Conservation (phyloP, 2,797 vertebrate species). For the Sebastes hubbsi region DNA sequence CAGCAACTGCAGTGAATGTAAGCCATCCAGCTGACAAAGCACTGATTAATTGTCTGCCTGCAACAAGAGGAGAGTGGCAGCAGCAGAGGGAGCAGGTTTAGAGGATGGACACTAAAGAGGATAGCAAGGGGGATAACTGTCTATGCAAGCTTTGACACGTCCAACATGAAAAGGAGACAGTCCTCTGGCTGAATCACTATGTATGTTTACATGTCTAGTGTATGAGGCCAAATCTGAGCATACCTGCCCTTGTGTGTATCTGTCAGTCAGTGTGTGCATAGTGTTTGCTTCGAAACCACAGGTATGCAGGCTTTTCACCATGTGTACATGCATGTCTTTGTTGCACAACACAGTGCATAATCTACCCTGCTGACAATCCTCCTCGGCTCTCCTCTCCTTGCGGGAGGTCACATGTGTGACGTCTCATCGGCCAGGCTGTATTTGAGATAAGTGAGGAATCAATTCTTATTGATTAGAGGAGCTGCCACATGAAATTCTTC, state of each 20-base stretch:
- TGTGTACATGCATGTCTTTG: slow-evolving; percentile 9
- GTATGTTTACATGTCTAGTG: not conserved
- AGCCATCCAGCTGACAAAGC: slow-evolving; percentile 61
- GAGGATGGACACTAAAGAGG: slow-evolving; percentile 29
- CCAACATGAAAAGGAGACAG: not conserved
- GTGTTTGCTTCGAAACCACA: not conserved
- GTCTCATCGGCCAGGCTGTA: slow-evolving; percentile 60
- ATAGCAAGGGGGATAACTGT: slow-evolving; percentile 39
- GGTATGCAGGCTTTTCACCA: slow-evolving; percentile 7
- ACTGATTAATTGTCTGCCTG: slow-evolving; percentile 73
- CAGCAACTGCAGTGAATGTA: slow-evolving; percentile 64
- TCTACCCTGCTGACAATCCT: not conserved
- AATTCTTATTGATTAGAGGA: slow-evolving; percentile 69
- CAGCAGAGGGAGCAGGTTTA: slow-evolving; percentile 26
- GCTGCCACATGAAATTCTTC: slow-evolving; percentile 44
- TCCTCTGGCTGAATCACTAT: not conserved
- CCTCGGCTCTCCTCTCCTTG: slow-evolving; percentile 6
- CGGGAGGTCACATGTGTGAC: slow-evolving; percentile 49
- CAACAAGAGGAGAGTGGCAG: slow-evolving; percentile 50
- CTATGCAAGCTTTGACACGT: slow-evolving; percentile 44
- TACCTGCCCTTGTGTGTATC: not conserved
- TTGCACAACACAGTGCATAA: not conserved
- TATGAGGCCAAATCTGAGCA: slow-evolving; percentile 4
- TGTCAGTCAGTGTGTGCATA: not conserved
- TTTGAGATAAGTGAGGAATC: slow-evolving; percentile 75